These are phyloP conservation scores for Pseudochirops corinnae DNA, from an alignment of 2,797 vertebrate genomes.

Conservation along the genomic window DNA sequence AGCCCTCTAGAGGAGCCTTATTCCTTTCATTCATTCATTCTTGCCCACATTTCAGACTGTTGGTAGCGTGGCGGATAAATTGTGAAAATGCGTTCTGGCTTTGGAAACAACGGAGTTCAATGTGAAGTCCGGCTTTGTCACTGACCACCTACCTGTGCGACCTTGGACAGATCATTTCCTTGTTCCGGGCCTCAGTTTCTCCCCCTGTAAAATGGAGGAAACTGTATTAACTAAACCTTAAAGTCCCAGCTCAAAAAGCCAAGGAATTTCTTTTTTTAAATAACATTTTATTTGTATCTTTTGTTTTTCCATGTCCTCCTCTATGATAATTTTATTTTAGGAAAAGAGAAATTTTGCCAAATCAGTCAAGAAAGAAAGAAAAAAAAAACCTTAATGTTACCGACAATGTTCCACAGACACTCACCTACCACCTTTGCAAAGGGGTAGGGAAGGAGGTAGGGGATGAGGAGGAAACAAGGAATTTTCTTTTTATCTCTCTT, in stretches of 20 bases:
- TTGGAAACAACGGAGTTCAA: background rate
- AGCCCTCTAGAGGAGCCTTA: conserved; percentile 1
- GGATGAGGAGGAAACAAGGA: background rate
- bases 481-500: background rate
- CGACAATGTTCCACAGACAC: background rate
- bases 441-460: background rate
- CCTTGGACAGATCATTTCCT: background rate
- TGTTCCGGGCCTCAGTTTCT: background rate
- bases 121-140: background rate
- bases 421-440: background rate
- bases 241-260: background rate
- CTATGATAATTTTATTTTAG: background rate
- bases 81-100: background rate
- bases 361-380: background rate
- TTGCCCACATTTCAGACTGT: background rate
- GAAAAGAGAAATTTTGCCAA: background rate
- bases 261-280: background rate
- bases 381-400: background rate
- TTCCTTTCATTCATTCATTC: conserved; percentile 34
- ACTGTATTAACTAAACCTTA: background rate
- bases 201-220: background rate
- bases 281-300: background rate
- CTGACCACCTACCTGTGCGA: background rate
- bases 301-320: background rate
- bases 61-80: background rate